Evolutionary conservation across 2,888 invertebrate genomes (phyloP).

Genomic region (Dasypolia templi): DNA sequence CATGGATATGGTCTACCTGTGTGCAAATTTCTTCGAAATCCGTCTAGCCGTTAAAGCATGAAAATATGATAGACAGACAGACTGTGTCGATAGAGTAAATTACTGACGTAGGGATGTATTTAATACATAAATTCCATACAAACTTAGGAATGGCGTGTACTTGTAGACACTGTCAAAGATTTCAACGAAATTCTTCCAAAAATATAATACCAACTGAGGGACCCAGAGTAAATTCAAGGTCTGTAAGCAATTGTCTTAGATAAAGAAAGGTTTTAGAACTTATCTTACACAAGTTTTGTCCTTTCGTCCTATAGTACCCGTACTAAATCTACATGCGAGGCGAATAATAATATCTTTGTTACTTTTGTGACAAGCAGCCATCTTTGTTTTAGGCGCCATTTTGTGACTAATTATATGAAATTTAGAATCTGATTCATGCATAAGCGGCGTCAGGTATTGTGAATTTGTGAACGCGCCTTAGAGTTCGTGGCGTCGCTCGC

Average conservation of each 20-base stretch:
- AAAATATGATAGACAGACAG: neutral
- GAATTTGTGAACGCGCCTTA: no score
- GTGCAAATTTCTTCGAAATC: neutral
- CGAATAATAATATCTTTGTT: constrained; percentile 26
- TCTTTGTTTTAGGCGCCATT: constrained; percentile 1
- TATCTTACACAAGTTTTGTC: constrained; percentile 22
- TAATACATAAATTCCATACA: no score
- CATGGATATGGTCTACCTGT: neutral
- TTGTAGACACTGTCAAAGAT: neutral
- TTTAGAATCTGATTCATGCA: neutral
- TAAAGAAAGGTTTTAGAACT: constrained; percentile 31
- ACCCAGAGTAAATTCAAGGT: constrained; percentile 23
- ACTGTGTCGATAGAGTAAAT: neutral
- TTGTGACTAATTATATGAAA: no score
- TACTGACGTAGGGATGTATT: no score
- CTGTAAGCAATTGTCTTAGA: constrained; percentile 27
- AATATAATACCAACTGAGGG: neutral
- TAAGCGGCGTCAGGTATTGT: no score
- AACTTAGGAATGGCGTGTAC: neutral
- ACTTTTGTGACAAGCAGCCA: neutral
- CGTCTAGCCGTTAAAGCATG: neutral
- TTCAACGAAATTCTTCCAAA: neutral
- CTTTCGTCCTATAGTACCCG: neutral
- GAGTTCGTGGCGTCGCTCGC: no score
- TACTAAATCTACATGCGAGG: neutral